phyloP scores from a whole-genome alignment of 2,797 vertebrate species.

The Argya squamiceps region DNA sequence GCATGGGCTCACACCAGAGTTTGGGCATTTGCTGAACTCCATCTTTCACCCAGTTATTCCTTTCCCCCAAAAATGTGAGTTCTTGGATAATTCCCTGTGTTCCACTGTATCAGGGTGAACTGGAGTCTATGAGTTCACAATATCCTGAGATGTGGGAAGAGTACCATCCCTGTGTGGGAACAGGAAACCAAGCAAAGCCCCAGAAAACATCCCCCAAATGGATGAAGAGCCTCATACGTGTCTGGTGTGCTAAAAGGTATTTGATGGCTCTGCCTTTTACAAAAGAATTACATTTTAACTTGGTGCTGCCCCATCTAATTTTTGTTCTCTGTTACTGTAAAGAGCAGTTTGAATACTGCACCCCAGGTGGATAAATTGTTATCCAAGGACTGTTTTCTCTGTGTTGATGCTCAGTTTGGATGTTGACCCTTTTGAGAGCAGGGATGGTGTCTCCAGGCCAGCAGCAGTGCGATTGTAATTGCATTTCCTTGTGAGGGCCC shows the following conservation, averaged over 20 bases:
- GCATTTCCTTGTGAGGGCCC: not conserved
- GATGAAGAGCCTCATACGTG: accelerated
- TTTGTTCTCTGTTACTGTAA: not conserved
- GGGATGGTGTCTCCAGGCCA: not conserved
- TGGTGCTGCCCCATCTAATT: not conserved
- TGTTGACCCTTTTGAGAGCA: not conserved
- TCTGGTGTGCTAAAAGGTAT: not conserved
- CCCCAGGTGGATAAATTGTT: not conserved
- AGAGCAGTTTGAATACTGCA: not conserved
- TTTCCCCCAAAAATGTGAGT: not conserved
- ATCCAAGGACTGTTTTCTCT: not conserved
- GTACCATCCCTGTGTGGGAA: not conserved
- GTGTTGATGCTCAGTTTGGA: not conserved
- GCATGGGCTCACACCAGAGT: accelerated
- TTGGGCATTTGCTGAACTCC: not conserved
- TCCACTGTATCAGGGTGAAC: not conserved
- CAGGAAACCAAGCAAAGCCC: not conserved
- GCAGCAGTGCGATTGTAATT: not conserved
- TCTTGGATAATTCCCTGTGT: not conserved
- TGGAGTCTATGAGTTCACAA: not conserved
- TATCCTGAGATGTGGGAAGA: not conserved
- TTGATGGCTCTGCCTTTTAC: not conserved
- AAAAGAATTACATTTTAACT: not conserved
- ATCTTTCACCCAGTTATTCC: not conserved
- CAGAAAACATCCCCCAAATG: not conserved